Percentiles rank a stretch among this genome's conserved stretches.
These are phyloP conservation scores for Pheosia gnoma DNA, from an alignment of 2,888 invertebrate genomes.

Conservation along the genomic window DNA sequence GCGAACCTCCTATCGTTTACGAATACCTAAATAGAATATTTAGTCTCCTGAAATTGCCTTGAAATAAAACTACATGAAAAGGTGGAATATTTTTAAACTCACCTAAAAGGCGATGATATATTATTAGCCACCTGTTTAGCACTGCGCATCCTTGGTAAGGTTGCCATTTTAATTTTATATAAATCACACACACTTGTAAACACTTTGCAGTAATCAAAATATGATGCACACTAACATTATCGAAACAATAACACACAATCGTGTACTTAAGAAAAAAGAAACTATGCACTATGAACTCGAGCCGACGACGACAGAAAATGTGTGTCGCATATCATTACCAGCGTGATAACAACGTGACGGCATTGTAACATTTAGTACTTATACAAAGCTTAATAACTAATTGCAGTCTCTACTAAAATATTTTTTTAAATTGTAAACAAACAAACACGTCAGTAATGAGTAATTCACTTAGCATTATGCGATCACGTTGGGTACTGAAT, in stretches of 20 bases:
- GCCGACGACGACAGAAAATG: conserved; percentile 32
- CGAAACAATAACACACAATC: conserved; percentile 27
- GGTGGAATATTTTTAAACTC: conserved; percentile 25
- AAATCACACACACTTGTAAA: conserved; percentile 23
- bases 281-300: conserved; percentile 41
- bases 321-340: conserved; percentile 19
- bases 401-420: background rate
- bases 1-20: too few relatives aligned
- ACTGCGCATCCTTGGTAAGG: conserved; percentile 73
- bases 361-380: conserved; percentile 1
- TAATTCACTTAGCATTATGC: conserved; percentile 45
- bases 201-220: conserved; percentile 28
- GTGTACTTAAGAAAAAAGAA: conserved; percentile 22
- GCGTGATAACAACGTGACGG: conserved; percentile 31
- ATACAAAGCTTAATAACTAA: background rate
- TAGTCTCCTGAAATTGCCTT: too few relatives aligned
- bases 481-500: conserved; percentile 59
- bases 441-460: conserved; percentile 45
- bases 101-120: conserved; percentile 75
- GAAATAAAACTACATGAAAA: background rate
- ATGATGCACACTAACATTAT: conserved; percentile 26
- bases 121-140: conserved; percentile 65
- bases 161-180: conserved; percentile 62
- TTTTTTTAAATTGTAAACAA: conserved; percentile 43
- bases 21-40: too few relatives aligned